Base-by-base conservation (phyloP, 2,113 vertebrate genomes). In the Carollia perspicillata region DNA sequence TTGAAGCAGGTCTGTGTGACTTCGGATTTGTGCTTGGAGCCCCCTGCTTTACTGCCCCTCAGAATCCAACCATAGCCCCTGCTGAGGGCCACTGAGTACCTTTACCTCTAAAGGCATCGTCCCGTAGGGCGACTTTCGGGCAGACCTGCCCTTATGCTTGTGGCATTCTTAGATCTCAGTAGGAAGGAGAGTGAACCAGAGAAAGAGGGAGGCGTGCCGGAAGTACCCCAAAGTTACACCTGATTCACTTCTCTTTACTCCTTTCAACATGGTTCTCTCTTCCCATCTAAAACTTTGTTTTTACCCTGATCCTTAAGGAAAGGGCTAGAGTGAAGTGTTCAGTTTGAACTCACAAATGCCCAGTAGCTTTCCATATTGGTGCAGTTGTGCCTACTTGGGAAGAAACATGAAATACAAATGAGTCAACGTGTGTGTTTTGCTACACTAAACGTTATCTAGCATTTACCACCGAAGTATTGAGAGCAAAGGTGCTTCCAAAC, bases 321-420 rank as follows among this genome's bases (percentile, higher is more conserved):
- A 60, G 58, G 58, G 23, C 58, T 60, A 28, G 71, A 9, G 71
- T 74, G 10, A 75, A 47, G 37, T 85, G 33, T 78, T 77, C n/a
- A 5, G 0, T 81, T 93, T 40, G 1, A 77, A 65, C 47, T 18
- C 30, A 13, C n/a, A 42, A 47, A 35, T 12, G 11, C 44, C 53
- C n/a, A 75, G 23, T 28, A 30, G 20, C 63, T 71, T 77, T 51
- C 30, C 44, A 17, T n/a, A 14, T 30, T 2, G 6, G 63, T 6
- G 9, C 35, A 42, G 0, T 66, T 51, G 30, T 7, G 18, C 47
- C 87, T 33, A 83, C 49, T 37, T 81, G 26, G 4, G 8, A 89
- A 86, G 78, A 92, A 44, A 89, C 8, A 26, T 28, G n/a, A 92
- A 86, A 65, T 49, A 44, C 69, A 93, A 44, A 84, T 20, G 22